Conservation (phyloP, 1,140 invertebrate genomes). For the Dinothrombium tinctorium region DNA sequence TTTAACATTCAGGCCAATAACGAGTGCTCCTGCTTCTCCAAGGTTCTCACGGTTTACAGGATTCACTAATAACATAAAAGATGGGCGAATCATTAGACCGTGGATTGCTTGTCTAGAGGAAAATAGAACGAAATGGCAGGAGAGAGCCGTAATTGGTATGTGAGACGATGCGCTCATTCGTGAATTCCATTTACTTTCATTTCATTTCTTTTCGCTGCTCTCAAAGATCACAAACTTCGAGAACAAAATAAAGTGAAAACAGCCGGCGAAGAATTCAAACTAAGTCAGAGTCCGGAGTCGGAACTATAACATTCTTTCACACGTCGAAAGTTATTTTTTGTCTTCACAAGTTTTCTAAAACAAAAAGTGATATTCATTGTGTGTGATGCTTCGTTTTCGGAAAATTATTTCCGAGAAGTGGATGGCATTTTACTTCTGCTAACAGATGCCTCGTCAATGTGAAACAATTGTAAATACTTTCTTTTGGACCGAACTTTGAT, state of each 20-base stretch:
- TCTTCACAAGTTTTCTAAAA: too few species aligned
- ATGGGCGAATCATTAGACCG: conserved; percentile 41
- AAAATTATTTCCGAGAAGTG: too few species aligned
- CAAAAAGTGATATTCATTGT: too few species aligned
- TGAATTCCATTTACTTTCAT: background rate
- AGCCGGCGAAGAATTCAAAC: background rate
- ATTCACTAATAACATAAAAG: conserved; percentile 1
- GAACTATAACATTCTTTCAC: background rate
- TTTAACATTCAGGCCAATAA: conserved; percentile 15
- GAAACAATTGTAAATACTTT: too few species aligned
- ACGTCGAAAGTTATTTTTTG: too few species aligned
- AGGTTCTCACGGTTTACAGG: conserved; percentile 20
- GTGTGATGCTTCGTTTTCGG: too few species aligned
- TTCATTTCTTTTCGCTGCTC: background rate
- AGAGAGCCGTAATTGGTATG: conserved; percentile 51
- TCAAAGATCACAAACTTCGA: too few species aligned
- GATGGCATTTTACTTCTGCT: too few species aligned
- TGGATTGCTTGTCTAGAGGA: conserved; percentile 52
- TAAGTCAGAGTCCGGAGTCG: background rate
- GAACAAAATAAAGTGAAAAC: background rate
- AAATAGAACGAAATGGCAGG: conserved; percentile 71
- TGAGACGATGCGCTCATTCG: background rate
- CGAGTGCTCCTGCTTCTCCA: conserved; percentile 14
- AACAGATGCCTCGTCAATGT: too few species aligned
- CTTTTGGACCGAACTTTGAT: too few species aligned